Conservation (phyloP, 2,113 vertebrate species). For the Dicaeum eximium region DNA sequence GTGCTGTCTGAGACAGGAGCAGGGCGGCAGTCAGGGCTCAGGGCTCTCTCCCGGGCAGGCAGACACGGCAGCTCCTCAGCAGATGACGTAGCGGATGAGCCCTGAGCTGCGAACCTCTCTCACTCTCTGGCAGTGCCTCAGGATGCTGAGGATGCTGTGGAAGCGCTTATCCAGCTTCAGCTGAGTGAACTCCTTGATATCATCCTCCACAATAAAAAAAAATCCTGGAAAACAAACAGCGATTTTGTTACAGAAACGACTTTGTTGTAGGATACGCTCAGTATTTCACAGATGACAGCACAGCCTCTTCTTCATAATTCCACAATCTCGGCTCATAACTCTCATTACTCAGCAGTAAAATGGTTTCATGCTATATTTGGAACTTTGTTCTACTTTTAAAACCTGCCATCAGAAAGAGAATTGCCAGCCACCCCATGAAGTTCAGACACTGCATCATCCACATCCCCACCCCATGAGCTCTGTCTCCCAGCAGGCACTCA, state of each 20-base stretch:
- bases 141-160: slow-evolving; percentile 82
- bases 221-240: slow-evolving; percentile 66
- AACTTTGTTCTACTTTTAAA: neutral
- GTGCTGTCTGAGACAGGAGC: neutral
- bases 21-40: rapidly evolving
- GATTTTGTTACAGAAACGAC: rapidly evolving
- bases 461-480: neutral
- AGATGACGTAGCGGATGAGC: slow-evolving; percentile 79
- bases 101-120: slow-evolving; percentile 78
- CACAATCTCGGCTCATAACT: no score
- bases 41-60: rapidly evolving
- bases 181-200: slow-evolving; percentile 81
- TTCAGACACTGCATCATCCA: neutral
- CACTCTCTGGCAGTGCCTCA: slow-evolving; percentile 87
- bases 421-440: neutral
- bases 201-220: slow-evolving; percentile 88
- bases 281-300: neutral
- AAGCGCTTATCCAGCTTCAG: slow-evolving; percentile 86
- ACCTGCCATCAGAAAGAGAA: neutral
- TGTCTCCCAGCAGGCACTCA: neutral
- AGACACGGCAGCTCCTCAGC: neutral
- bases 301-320: neutral
- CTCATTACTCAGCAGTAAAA: no score
- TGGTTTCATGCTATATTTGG: rapidly evolving
- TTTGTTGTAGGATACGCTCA: neutral